A percentile compares a stretch with the other conserved stretches of the same genome.
Conservation (phyloP, 2,797 vertebrate genomes). For the Helarctos malayanus region DNA sequence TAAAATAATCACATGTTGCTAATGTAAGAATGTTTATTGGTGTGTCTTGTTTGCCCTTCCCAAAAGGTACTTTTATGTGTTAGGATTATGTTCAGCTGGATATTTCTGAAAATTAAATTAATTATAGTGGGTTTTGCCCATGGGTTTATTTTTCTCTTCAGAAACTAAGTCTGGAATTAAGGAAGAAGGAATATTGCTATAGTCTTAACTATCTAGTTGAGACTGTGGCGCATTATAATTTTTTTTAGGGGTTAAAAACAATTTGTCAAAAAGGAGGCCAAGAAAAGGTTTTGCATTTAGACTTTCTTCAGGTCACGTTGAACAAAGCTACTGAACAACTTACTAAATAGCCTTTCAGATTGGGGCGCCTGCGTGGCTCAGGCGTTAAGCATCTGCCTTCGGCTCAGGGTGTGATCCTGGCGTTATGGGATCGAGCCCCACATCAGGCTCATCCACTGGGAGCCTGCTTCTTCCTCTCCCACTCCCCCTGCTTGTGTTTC, state of each 20-base stretch:
- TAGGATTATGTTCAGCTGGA: conserved; percentile 49
- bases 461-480: too few relatives aligned
- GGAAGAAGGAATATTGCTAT: conserved; percentile 37
- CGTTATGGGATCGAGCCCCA: too few relatives aligned
- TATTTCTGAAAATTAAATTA: conserved; percentile 72
- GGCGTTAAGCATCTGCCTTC: too few relatives aligned
- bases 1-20: conserved; percentile 43
- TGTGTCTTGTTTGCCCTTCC: conserved; percentile 52
- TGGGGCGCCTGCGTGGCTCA: too few relatives aligned
- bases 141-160: conserved; percentile 52
- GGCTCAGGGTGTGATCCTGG: too few relatives aligned
- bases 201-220: conserved; percentile 31
- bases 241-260: conserved; percentile 11
- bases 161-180: conserved; percentile 41
- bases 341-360: conserved; percentile 30
- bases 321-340: conserved; percentile 52
- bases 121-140: conserved; percentile 1
- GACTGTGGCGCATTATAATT: conserved; percentile 12
- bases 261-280: not conserved
- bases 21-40: conserved; percentile 34
- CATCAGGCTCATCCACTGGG: too few relatives aligned
- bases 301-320: conserved; percentile 26
- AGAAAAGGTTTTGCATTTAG: conserved; percentile 56
- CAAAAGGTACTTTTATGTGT: conserved; percentile 1
- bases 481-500: too few relatives aligned